A percentile compares a stretch with the other conserved stretches of the same genome.
phyloP scores from a whole-genome alignment of 2,888 invertebrate species.

The Anodontia alba region DNA sequence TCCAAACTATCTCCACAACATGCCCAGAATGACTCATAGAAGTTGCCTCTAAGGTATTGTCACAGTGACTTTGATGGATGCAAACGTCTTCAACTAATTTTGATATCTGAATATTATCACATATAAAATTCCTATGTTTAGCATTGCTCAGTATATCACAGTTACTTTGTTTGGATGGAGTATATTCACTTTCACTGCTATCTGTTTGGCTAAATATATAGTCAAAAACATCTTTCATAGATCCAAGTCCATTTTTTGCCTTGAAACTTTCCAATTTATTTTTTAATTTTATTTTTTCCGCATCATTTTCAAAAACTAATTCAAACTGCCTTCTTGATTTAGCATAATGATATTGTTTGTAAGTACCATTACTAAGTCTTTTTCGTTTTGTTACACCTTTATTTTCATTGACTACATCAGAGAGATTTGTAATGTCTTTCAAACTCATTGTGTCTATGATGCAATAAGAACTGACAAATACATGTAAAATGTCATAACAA shows the following conservation, averaged over 20 bases:
- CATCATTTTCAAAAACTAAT: background rate
- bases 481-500: too few species aligned
- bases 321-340: background rate
- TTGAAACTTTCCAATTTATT: background rate
- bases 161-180: background rate
- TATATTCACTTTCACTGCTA: background rate
- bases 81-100: background rate
- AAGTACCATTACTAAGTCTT: background rate
- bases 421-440: slow-evolving; percentile 21
- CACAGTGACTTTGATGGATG: background rate
- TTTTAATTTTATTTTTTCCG: background rate
- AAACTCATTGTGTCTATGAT: slow-evolving; percentile 19
- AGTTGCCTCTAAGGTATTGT: background rate
- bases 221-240: background rate
- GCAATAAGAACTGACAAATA: background rate
- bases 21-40: background rate
- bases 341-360: background rate
- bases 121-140: background rate
- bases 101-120: background rate
- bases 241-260: background rate
- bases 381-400: slow-evolving; percentile 12
- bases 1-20: background rate
- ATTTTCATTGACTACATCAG: background rate
- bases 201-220: background rate
- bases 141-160: background rate